Evolutionary conservation across 2,888 invertebrate genomes (phyloP).

Genomic region (Aphodius sticticus): DNA sequence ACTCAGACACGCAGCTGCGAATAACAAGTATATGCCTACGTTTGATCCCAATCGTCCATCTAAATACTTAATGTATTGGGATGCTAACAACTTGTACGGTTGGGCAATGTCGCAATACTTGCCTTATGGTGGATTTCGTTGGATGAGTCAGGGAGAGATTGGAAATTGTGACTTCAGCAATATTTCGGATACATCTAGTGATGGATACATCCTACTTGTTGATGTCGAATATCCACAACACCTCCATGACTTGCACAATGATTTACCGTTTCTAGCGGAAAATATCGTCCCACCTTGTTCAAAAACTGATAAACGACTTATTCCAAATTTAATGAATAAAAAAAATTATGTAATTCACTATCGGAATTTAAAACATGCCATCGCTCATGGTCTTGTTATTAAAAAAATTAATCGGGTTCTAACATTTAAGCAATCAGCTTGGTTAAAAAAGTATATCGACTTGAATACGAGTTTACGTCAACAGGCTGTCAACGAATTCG

Average conservation of each 20-base stretch:
- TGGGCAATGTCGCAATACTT: conserved; percentile 43
- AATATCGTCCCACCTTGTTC: not conserved
- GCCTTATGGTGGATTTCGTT: conserved; percentile 48
- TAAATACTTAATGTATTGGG: too few relatives aligned
- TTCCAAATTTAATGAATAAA: conserved; percentile 40
- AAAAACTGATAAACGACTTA: not conserved
- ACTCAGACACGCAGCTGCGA: conserved; percentile 46
- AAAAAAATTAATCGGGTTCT: conserved; percentile 34
- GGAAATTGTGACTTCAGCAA: conserved; percentile 27
- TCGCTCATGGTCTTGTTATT: conserved; percentile 42
- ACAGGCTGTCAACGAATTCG: conserved; percentile 43
- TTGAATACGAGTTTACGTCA: conserved; percentile 57
- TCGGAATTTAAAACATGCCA: conserved; percentile 41
- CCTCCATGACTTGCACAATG: conserved; percentile 50
- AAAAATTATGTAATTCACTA: conserved; percentile 44
- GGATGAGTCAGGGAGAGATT: conserved; percentile 39
- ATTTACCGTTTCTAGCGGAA: conserved; percentile 42
- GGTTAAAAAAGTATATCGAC: conserved; percentile 51
- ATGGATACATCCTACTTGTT: conserved; percentile 52
- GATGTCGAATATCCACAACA: conserved; percentile 37
- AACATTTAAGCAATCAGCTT: conserved; percentile 51
- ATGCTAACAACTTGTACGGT: conserved; percentile 7
- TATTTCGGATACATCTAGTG: conserved; percentile 8
- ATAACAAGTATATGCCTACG: conserved; percentile 51
- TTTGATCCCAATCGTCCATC: too few relatives aligned